Base-by-base conservation (phyloP, 2,113 vertebrate species). In the Eudorcas thomsonii region DNA sequence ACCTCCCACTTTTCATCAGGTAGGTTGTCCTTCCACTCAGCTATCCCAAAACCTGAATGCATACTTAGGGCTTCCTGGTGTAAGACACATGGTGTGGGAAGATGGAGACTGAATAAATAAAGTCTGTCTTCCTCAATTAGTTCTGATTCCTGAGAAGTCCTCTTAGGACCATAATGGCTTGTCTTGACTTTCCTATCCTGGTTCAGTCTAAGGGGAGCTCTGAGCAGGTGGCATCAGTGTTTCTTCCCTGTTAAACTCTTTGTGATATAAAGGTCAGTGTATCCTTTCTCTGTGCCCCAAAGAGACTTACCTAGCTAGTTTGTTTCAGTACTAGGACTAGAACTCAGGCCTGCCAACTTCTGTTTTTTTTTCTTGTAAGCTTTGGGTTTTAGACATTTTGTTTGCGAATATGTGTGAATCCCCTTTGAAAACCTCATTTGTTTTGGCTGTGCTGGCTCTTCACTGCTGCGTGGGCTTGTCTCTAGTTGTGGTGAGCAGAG, bases 1-100 rank as follows among this genome's bases (percentile, higher is more conserved):
- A 1, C 99, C 99, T 90, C 99, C 99, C 67, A 99, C 99, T 90
- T 99, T 99, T 97, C 98, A 84, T 95, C 98, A 99, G 99, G 99
- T 99, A 98, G 95, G 99, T 98, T 12, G 4, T 71, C 36, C 67
- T 62, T 93, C 33, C 45, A 59, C 23, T 48, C 7, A 15, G 60
- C 64, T 55, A 0, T 43, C 52, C 83, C 60, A 87, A 21, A 85
- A 88, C 60, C n/a, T 94, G 77, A 21, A 36, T 28, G 39, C 28
- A 39, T 78, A 93, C 57, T 33, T 81, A 33, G 17, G 11, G 36
- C 50, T 85, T 82, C 77, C 26, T 60, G 26, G 26, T 90, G 1
- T 48, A 90, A 67, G 80, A 87, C 25, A 43, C 50, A 43, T 57
- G 57, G 74, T n/a, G 4, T 62, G 50, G n/a, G 39, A n/a, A 85